Conservation (phyloP, 2,113 vertebrate species). For the Pachycephala philippinensis region DNA sequence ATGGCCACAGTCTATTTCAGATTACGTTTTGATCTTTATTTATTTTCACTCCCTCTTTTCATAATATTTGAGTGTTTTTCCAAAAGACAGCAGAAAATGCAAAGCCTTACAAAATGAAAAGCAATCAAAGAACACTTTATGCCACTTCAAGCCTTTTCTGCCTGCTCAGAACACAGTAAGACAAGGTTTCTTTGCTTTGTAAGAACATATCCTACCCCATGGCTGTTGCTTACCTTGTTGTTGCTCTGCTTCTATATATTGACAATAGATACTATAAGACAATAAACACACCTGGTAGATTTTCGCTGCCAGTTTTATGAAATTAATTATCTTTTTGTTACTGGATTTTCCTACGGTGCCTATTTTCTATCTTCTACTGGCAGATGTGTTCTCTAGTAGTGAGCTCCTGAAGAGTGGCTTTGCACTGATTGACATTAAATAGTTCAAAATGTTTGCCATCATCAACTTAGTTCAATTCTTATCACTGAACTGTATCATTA, state of each 20-base stretch:
- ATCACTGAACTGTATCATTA: not conserved
- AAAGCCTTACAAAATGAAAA: not conserved
- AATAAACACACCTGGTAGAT: not conserved
- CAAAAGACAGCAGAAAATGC: not conserved
- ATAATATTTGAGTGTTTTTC: not conserved
- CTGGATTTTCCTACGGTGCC: not conserved
- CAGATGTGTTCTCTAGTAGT: not conserved
- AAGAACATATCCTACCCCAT: not conserved
- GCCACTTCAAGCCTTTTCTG: not conserved
- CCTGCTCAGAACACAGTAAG: not conserved
- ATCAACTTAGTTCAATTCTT: not conserved
- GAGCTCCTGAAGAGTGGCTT: not conserved
- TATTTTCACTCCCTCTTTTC: not conserved
- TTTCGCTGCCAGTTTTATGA: not conserved
- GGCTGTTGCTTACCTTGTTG: not conserved
- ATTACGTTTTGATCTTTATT: not conserved
- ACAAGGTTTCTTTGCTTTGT: not conserved
- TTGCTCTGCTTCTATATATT: not conserved
- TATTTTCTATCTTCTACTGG: not conserved
- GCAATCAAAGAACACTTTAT: not conserved
- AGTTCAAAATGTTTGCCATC: not conserved
- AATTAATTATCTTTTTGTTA: not conserved
- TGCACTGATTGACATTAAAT: not conserved
- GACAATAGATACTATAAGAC: not conserved
- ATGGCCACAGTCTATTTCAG: not conserved